phyloP scores from a whole-genome alignment of 2,888 invertebrate genomes.

The Coenonympha arcania region DNA sequence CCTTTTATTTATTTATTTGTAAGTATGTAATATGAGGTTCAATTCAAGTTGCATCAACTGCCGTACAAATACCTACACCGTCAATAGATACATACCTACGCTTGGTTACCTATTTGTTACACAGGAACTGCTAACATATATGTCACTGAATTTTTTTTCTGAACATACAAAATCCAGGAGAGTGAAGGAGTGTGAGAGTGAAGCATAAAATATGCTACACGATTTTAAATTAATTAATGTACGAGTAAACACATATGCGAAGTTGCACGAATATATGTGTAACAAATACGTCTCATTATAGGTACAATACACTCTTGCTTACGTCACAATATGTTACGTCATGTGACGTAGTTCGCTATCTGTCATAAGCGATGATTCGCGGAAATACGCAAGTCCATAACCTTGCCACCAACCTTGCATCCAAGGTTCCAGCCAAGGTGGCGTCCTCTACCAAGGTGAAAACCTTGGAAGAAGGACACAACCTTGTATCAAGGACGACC shows the following conservation, averaged over 20 bases:
- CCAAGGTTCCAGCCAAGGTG: conserved; percentile 31
- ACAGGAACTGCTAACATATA: no score
- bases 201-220: no score
- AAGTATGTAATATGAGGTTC: not conserved
- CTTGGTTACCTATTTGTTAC: no score
- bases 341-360: conserved; percentile 9
- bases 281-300: not conserved
- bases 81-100: no score
- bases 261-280: no score
- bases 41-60: not conserved
- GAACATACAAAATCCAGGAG: no score
- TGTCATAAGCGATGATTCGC: conserved; percentile 19
- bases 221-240: no score
- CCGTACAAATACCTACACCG: no score
- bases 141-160: no score
- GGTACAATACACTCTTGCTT: not conserved
- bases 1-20: not conserved
- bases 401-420: conserved; percentile 30
- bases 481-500: conserved; percentile 38
- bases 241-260: no score
- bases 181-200: no score
- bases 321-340: conserved; percentile 13
- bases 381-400: conserved; percentile 17
- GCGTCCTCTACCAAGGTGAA: conserved; percentile 21
- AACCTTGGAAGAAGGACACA: conserved; percentile 36